Evolutionary conservation across 2,797 vertebrate species (phyloP).

Genomic region (Choloepus didactylus): DNA sequence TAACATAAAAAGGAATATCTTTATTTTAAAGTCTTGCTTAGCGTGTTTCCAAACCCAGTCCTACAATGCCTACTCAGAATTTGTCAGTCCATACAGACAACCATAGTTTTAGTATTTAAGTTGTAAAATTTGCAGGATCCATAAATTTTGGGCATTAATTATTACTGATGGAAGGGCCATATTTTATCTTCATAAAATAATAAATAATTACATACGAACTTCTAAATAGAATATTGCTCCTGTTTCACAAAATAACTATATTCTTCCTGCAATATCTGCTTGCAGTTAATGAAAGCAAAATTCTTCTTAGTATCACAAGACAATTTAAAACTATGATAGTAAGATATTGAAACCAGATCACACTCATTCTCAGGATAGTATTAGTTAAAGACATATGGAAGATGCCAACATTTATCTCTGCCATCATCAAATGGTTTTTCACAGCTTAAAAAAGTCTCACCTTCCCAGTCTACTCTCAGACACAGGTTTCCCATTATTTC

Average conservation of each 20-base stretch:
- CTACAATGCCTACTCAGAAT: background rate
- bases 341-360: background rate
- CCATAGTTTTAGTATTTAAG: background rate
- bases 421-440: background rate
- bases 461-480: background rate
- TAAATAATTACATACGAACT: background rate
- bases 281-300: conserved; percentile 33
- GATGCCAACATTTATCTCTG: background rate
- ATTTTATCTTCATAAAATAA: background rate
- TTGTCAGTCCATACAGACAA: background rate
- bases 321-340: conserved; percentile 6
- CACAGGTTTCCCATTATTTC: background rate
- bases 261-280: background rate
- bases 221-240: background rate
- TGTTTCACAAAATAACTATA: background rate
- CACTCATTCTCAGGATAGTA: background rate
- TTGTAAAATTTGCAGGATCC: background rate
- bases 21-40: background rate
- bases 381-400: conserved; percentile 22
- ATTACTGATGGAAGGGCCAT: background rate
- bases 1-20: background rate
- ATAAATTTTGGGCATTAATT: background rate
- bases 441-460: background rate
- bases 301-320: background rate
- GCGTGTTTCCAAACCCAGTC: background rate